A percentile compares a stretch with the other conserved stretches of the same genome.
These are phyloP conservation scores for Oostethus manadensis DNA, from an alignment of 2,113 vertebrate species.

Conservation along the genomic window DNA sequence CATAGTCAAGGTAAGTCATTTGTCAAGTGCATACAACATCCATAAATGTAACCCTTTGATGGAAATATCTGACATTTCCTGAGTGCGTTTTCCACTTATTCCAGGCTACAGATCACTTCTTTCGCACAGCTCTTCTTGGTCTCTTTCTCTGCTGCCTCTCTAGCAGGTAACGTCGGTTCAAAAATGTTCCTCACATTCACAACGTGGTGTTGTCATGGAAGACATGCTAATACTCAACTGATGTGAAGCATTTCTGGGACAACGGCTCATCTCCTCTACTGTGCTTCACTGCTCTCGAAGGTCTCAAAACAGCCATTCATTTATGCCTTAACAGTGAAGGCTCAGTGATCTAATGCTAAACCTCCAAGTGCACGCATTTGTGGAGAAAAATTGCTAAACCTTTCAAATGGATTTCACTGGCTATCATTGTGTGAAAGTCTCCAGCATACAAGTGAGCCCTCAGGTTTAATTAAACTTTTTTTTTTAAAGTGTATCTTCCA, in stretches of 20 bases:
- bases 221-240: conserved; percentile 48
- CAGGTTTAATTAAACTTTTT: conserved; percentile 76
- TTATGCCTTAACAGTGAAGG: conserved; percentile 41
- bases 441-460: conserved; percentile 62
- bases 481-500: conserved; percentile 61
- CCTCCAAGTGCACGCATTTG: conserved; percentile 56
- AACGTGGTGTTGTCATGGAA: conserved; percentile 49
- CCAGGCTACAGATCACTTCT: conserved; percentile 37
- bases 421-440: conserved; percentile 56
- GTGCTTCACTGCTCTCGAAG: conserved; percentile 46
- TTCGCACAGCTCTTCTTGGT: conserved; percentile 28
- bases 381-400: conserved; percentile 49
- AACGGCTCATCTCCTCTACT: conserved; percentile 48
- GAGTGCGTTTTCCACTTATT: conserved; percentile 42
- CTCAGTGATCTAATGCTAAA: conserved; percentile 50
- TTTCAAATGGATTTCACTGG: conserved; percentile 51
- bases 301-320: conserved; percentile 60
- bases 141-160: conserved; percentile 22
- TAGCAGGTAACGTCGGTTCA: conserved; percentile 39
- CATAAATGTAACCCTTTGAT: conserved; percentile 51
- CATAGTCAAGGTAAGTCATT: conserved; percentile 43
- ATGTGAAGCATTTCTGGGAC: conserved; percentile 46
- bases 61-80: conserved; percentile 48
- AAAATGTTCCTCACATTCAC: conserved; percentile 52
- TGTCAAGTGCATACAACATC: conserved; percentile 50